phyloP scores from a whole-genome alignment of 2,113 vertebrate species.

The Beaufortia kweichowensis region DNA sequence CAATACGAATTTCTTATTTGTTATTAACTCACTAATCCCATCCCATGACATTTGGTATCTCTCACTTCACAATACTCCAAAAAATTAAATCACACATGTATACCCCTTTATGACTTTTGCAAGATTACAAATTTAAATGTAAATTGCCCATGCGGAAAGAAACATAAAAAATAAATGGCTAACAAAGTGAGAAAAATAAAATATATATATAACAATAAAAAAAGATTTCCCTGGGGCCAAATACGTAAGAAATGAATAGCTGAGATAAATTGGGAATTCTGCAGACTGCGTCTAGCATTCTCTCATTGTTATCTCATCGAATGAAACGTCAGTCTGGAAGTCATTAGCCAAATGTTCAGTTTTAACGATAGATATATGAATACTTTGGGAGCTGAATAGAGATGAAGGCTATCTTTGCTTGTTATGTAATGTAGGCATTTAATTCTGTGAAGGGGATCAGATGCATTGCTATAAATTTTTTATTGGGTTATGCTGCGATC shows the following conservation, averaged over 20 bases:
- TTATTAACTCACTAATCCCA: constrained; percentile 24
- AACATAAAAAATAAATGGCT: constrained; percentile 42
- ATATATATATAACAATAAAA: constrained; percentile 43
- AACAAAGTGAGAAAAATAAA: constrained; percentile 42
- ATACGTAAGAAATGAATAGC: constrained; percentile 32
- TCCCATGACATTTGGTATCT: constrained; percentile 22
- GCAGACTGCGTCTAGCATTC: constrained; percentile 26
- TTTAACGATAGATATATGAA: constrained; percentile 48
- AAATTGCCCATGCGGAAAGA: constrained; percentile 37
- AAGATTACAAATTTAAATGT: constrained; percentile 46
- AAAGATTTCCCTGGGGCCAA: constrained; percentile 18
- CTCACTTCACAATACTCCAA: constrained; percentile 28
- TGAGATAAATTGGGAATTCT: constrained; percentile 35
- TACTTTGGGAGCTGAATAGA: constrained; percentile 38
- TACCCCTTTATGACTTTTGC: constrained; percentile 41
- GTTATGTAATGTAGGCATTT: constrained; percentile 47
- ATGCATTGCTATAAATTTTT: neutral
- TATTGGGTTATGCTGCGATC: neutral
- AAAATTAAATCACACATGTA: constrained; percentile 22
- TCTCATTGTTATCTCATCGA: constrained; percentile 34
- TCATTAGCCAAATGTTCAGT: constrained; percentile 42
- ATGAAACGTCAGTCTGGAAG: constrained; percentile 45
- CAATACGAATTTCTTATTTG: constrained; percentile 33
- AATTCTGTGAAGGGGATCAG: constrained; percentile 17
- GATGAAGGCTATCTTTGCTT: constrained; percentile 28